A percentile compares a stretch with the other conserved stretches of the same genome.
Evolutionary conservation across 2,797 vertebrate species (phyloP).

Genomic region (Naso thynnoides): DNA sequence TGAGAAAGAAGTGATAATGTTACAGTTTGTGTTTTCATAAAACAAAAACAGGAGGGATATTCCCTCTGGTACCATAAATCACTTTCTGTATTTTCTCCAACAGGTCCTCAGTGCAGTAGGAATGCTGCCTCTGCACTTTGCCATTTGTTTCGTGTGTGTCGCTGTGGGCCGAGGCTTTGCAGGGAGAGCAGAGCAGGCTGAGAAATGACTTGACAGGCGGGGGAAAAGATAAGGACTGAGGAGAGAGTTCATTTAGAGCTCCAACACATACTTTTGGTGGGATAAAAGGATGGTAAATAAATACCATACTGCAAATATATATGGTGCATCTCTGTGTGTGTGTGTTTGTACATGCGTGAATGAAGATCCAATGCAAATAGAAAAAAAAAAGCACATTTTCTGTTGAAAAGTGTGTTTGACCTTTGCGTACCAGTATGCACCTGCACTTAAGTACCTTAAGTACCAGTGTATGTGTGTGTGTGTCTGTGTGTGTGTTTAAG

Average conservation of each 20-base stretch:
- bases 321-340: too few species aligned
- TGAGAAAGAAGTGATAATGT: neutral
- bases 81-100: neutral
- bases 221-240: constrained; percentile 38
- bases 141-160: neutral
- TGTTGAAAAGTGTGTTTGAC: constrained; percentile 1
- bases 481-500: constrained; percentile 1
- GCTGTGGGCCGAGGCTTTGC: neutral
- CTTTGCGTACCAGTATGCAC: neutral
- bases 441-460: neutral
- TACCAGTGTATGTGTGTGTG: accelerated
- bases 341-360: neutral
- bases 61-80: neutral
- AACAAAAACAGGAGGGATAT: neutral
- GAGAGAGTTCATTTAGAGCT: constrained; percentile 29
- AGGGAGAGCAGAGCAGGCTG: constrained; percentile 28
- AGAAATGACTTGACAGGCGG: constrained; percentile 51
- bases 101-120: constrained; percentile 18
- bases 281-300: neutral
- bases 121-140: constrained; percentile 34
- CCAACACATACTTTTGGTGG: constrained; percentile 1
- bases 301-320: neutral
- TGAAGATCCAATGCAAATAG: neutral
- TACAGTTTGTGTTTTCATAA: neutral
- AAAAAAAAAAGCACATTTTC: neutral